Base-by-base conservation (phyloP, 2,797 vertebrate genomes). In the Pempheris klunzingeri region DNA sequence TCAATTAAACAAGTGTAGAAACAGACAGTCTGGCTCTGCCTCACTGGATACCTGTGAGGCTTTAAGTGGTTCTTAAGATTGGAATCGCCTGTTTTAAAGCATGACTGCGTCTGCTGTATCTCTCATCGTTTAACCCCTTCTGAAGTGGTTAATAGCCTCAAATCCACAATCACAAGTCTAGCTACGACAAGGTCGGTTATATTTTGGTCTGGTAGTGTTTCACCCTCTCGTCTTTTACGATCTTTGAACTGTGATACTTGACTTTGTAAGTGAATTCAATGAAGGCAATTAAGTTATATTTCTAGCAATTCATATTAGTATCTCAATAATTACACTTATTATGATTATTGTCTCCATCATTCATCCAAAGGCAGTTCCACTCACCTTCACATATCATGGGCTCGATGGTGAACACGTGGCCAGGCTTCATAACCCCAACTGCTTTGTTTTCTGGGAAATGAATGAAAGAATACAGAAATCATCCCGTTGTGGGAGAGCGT, bases 351-450 rank as follows among this genome's bases (percentile, higher is more conserved):
- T 44, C 58, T 5, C 38, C 5, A 30, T 26, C n/a, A 58, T 72
- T 74, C 44, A 71, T 5, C 18, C 13, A 30, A 69, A 58, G 6
- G 30, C 55, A 49, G 30, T n/a, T 18, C 6, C 12, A 78, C 95
- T 96, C 87, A 99, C 98, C 98, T 97, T 99, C 98, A 92, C 98
- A 99, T 80, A 99, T 99, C 98, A 99, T 99, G 75, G 98, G 98
- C 84, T 99, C 98, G 67, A 99, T 99, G 87, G 98, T 99, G 91
- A 99, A 99, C 59, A 99, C 96, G 2, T 99, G 98, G 44, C 98
- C 98, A 0, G 98, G 97, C 87, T 99, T 99, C 96, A 99, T 99
- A 30, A 99, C 98, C 76, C 98, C 98, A 72, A 99, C 98, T 8
- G 98, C 98, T 94, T 99, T 99, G 89, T 99, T 99, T 96, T 99